These are phyloP conservation scores for Kryptolebias ocellatus DNA, from an alignment of 2,797 vertebrate genomes.

Conservation along the genomic window DNA sequence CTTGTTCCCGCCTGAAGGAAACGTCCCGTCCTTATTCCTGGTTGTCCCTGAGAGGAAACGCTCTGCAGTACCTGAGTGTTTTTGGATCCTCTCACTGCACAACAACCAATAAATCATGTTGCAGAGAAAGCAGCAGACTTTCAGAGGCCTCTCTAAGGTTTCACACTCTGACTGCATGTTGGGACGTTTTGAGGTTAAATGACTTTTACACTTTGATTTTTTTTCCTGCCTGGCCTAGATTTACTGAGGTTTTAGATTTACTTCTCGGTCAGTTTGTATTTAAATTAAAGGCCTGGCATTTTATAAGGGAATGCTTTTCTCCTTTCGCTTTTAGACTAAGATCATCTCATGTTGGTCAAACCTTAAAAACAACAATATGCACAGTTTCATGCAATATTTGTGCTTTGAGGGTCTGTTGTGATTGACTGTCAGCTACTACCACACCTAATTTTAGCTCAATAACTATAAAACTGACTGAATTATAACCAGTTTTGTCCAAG, in stretches of 20 bases:
- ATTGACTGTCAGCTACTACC: too few relatives aligned
- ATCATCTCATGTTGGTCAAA: too few relatives aligned
- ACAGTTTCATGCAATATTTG: too few relatives aligned
- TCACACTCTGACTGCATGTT: background rate
- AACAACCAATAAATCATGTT: slow-evolving; percentile 55
- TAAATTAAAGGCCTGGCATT: background rate
- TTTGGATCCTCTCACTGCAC: slow-evolving; percentile 12
- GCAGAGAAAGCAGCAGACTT: slow-evolving; percentile 13
- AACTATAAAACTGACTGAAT: too few relatives aligned
- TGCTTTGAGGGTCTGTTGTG: too few relatives aligned
- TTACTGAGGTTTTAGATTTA: slow-evolving; percentile 12
- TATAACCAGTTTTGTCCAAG: too few relatives aligned
- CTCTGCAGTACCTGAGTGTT: background rate
- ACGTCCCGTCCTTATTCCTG: background rate
- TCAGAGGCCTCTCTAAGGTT: slow-evolving; percentile 15
- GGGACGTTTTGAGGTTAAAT: slow-evolving; percentile 29
- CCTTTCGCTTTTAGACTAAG: too few relatives aligned
- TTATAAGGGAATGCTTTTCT: too few relatives aligned
- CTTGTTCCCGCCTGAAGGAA: slow-evolving; percentile 19
- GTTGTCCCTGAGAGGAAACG: slow-evolving; percentile 4
- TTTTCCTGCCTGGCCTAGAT: slow-evolving; percentile 39
- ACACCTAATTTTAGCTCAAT: too few relatives aligned
- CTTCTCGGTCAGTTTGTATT: slow-evolving; percentile 27
- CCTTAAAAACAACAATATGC: too few relatives aligned
- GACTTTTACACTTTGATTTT: slow-evolving; percentile 15